Base-by-base conservation (phyloP, 2,797 vertebrate species). In the Orientallactaga sibirica region DNA sequence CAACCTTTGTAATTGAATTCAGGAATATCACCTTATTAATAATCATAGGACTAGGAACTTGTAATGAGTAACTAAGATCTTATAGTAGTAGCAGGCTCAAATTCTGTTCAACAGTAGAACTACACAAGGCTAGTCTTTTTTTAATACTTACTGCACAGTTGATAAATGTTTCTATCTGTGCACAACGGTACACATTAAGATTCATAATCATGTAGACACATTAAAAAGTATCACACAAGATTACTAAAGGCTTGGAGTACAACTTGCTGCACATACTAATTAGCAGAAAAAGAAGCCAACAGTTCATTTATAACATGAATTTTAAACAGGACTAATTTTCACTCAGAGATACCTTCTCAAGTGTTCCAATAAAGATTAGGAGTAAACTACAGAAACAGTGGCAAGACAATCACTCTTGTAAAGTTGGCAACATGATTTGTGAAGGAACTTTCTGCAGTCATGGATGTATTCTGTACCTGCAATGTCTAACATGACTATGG, bases 21-120 rank as follows among this genome's bases (percentile, higher is more conserved):
- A 90, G 33, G 62, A 94, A 48, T 33, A 94, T 43, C 12, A 94
- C 5, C 29, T 90, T 73, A 79, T 76, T 93, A 77, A 88, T 88
- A 78, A 6, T 81, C 41, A 90, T 81, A 58, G 16, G 22, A 27
- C 27, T 52, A 95, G 4, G 64, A 61, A 80, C 5, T 2, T 58
- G 14, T 58, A 58, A 12, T 58, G 15, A 16, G 2, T 82, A 79
- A 55, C 5, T 91, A 48, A 48, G 48, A 48, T 91, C n/a, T 90
- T 2, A 74, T 92, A 15, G 3, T 33, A 90, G 27, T 62, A 90
- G 58, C 20, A 95, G 22, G 58, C 24, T 95, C 92, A 91, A 90
- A 19, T n/a, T 90, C 76, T 71, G 12, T 83, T 85, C 16, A 48
- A 14, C 22, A 90, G 1, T 80, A 81, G 41, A 86, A 22, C 22